Evolutionary conservation across 2,797 vertebrate species (phyloP).

Genomic region (Peromyscus eremicus): DNA sequence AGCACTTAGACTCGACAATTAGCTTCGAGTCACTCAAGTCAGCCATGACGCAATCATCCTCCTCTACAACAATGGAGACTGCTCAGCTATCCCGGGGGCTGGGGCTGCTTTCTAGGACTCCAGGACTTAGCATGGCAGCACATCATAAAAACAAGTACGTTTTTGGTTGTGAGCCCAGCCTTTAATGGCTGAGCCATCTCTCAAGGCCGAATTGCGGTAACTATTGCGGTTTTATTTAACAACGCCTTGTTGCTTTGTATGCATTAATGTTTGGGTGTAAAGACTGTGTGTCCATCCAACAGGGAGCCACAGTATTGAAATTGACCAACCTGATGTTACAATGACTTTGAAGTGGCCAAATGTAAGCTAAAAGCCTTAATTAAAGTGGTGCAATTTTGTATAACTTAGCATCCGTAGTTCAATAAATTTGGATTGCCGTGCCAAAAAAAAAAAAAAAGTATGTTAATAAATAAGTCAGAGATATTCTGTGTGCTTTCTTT

Average conservation of each 20-base stretch:
- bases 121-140: not conserved
- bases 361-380: constrained; percentile 98
- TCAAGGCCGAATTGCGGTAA: constrained; percentile 92
- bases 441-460: too few relatives aligned
- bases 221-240: constrained; percentile 93
- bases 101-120: not conserved
- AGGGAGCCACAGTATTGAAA: constrained; percentile 94
- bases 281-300: constrained; percentile 93
- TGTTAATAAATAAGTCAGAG: not conserved
- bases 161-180: too few relatives aligned
- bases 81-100: not conserved
- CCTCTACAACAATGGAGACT: constrained; percentile 9
- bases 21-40: constrained; percentile 56
- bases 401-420: constrained; percentile 95
- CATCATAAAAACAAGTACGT: not conserved
- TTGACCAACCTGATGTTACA: constrained; percentile 94
- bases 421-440: constrained; percentile 96
- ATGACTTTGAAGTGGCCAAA: constrained; percentile 94
- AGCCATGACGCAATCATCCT: constrained; percentile 24
- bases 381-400: constrained; percentile 98
- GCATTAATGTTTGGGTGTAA: constrained; percentile 92
- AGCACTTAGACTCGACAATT: constrained; percentile 52
- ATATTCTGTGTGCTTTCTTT: not conserved
- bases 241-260: constrained; percentile 95
- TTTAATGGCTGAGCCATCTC: too few relatives aligned